Base-by-base conservation (phyloP, 2,888 invertebrate genomes). In the Epinotia nisella region DNA sequence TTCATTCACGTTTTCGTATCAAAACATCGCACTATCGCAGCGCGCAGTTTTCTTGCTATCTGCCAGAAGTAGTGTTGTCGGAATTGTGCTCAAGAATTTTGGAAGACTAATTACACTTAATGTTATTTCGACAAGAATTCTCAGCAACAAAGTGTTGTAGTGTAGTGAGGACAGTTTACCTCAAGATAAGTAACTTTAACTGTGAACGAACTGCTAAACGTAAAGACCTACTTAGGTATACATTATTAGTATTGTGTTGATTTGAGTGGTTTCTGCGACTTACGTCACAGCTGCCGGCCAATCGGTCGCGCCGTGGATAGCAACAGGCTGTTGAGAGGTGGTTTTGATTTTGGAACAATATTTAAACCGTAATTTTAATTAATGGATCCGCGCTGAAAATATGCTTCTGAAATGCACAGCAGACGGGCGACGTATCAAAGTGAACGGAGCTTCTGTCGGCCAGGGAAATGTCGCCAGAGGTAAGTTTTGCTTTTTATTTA, bases 371-470 rank as follows among this genome's bases (percentile, higher is more conserved):
- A 83, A 78, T 77, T 76, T 83, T 78, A 81, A 84, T 85, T 87
- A 80, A 89, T 87, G 87, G 87, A 87, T 86, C 82, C 74, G 81
- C 82, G 81, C 81, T 83, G 79, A 81, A 90, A 91, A 83, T 88
- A 93, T 93, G 93, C 85, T 93, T 82, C 87, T 93, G 82, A 93
- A 93, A 93, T 93, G 93, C 81, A 92, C 93, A 79, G 91, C 93
- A 76, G 93, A 93, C 84, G 93, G 93, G 80, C 89, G 92, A 82
- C 87, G 91, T 78, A 92, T 93, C 86, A 93, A 93, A 91, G 92
- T 91, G 84, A 93, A 90, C 83, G 93, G 92, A 65, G 83, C 86
- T 59, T 85, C 89, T 78, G 87, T 85, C 78, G 87, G 79, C 79
- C 91, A 91, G 82, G 90, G 88, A 80, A 91, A 88, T 87, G 90